Conservation (phyloP, 1,140 invertebrate species). For the Drosophila leontia region DNA sequence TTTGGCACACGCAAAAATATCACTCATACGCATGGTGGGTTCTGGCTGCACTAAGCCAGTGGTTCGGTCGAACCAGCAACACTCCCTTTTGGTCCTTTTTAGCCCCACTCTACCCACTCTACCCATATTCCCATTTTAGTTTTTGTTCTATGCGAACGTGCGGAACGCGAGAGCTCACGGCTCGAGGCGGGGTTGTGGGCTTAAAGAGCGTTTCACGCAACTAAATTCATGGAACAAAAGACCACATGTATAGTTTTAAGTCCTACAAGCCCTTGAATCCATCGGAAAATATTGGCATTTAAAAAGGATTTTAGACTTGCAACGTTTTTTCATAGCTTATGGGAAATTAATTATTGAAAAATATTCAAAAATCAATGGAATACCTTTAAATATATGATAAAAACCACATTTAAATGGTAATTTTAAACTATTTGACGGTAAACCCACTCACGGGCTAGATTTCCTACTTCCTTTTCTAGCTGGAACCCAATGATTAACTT, state of each 20-base stretch:
- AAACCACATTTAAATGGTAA: too few relatives aligned
- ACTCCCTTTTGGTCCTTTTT: neutral
- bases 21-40: conserved; percentile 36
- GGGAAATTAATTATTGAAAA: neutral
- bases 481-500: too few relatives aligned
- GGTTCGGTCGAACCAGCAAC: neutral
- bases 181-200: neutral
- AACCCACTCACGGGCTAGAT: too few relatives aligned
- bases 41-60: conserved; percentile 11
- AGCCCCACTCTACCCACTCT: neutral
- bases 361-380: too few relatives aligned
- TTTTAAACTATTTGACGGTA: too few relatives aligned
- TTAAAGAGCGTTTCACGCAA: conserved; percentile 2
- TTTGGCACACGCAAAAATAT: conserved; percentile 44
- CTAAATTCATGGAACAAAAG: neutral
- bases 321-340: too few relatives aligned
- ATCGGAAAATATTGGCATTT: too few relatives aligned
- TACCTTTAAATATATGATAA: too few relatives aligned
- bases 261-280: neutral
- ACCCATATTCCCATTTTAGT: too few relatives aligned
- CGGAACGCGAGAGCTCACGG: neutral
- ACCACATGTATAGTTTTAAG: neutral
- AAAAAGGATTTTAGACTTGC: too few relatives aligned
- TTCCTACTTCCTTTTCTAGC: too few relatives aligned
- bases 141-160: neutral